Conservation (phyloP, 2,113 vertebrate genomes). For the Gobius niger region DNA sequence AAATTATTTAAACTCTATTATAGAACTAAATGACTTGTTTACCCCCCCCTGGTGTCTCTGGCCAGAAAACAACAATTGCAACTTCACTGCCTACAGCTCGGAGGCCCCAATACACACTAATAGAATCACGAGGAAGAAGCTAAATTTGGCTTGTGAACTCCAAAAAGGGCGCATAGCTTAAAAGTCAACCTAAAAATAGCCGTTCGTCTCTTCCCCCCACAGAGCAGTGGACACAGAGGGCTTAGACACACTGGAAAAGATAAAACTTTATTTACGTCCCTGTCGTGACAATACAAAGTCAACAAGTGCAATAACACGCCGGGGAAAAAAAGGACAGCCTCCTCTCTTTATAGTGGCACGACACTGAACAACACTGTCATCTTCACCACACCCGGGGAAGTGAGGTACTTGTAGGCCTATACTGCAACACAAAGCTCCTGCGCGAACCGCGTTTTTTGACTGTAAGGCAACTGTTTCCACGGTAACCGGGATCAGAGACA, state of each 20-base stretch:
- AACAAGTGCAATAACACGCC: slow-evolving; percentile 79
- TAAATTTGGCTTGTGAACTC: background rate
- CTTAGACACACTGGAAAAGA: slow-evolving; percentile 78
- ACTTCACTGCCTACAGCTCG: no score
- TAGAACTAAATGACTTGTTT: no score
- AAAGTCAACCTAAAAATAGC: slow-evolving; percentile 9
- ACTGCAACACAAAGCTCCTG: slow-evolving; percentile 68
- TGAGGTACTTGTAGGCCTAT: slow-evolving; percentile 63
- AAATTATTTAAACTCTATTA: no score
- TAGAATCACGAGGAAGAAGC: no score
- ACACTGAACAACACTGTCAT: slow-evolving; percentile 64
- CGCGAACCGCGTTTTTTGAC: slow-evolving; percentile 70
- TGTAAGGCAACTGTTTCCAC: slow-evolving; percentile 81
- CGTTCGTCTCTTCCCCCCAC: background rate
- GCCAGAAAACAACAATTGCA: no score
- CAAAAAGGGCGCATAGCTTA: background rate
- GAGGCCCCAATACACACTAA: no score
- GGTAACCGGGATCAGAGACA: slow-evolving; percentile 62
- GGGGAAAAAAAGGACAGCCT: slow-evolving; percentile 64
- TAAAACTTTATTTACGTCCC: slow-evolving; percentile 78
- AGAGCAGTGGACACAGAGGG: slow-evolving; percentile 47
- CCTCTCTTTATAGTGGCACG: slow-evolving; percentile 70
- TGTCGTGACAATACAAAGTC: slow-evolving; percentile 78
- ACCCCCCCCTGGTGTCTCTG: no score
- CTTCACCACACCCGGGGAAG: slow-evolving; percentile 63